Base-by-base conservation (phyloP, 1,140 invertebrate species). In the Musca vetustissima region DNA sequence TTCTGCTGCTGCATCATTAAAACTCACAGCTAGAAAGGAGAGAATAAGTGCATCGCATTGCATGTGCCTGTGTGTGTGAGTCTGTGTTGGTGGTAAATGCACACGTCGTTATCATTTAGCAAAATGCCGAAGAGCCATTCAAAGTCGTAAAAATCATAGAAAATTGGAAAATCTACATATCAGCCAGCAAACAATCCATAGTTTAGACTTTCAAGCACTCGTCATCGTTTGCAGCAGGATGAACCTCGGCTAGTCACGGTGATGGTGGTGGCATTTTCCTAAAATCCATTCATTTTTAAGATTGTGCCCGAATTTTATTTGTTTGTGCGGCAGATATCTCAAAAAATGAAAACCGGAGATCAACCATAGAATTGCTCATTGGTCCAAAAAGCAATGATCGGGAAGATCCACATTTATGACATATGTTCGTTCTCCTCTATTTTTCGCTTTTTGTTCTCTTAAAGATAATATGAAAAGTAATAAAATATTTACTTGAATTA, bases 201-300 rank as follows among this genome's bases (percentile, higher is more conserved):
- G n/a, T 61, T 61, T 61, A 61, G 57, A 61, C 57, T 61, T 61
- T 61, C 28, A 59, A 59, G 28, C 28, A 59, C 25, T 43, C 36
- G 36, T 43, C n/a, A n/a, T n/a, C 36, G 36, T 43, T 43, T 43
- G 36, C 36, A 13, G 4, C 11, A 43, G 36, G 36, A 43, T 43
- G 36, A 43, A 13, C 36, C 36, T 43, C 11, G 28, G 8, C 28
- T 28, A 43, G 36, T 43, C 4, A 43, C 28, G 28, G 28, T 28
- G 28, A 13, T 43, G 36, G 11, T 43, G 36, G 36, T 43, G 36
- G 36, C 36, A 43, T 43, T 43, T 43, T 43, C 36, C 36, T 11
- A 11, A 43, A 43, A 43, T 43, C 21, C 49, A 21, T 59, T 59
- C 24, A 59, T 14, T 61, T 36, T 43, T 43, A 43, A 36, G 28